A percentile compares a stretch with the other conserved stretches of the same genome.
These are phyloP conservation scores for Sclerurus mexicanus DNA, from an alignment of 2,113 vertebrate genomes.

Conservation along the genomic window DNA sequence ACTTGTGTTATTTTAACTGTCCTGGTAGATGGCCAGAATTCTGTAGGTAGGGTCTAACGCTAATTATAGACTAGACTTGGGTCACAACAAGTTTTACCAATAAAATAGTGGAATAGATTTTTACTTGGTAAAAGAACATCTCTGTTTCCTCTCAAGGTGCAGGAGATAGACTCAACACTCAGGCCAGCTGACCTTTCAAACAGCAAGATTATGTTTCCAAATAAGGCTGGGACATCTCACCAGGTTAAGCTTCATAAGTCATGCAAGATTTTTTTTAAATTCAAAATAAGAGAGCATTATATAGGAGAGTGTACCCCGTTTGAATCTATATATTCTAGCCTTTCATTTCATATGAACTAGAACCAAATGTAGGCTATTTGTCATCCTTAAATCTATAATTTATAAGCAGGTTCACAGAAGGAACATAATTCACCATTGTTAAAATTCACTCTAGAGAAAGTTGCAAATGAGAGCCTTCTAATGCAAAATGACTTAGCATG, in stretches of 20 bases:
- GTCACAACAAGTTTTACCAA: background rate
- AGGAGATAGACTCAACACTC: background rate
- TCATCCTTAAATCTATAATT: background rate
- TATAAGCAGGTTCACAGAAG: background rate
- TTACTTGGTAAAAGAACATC: background rate
- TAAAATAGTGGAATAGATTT: background rate
- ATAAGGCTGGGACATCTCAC: background rate
- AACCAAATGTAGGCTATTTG: background rate
- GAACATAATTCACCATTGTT: background rate
- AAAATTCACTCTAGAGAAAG: background rate
- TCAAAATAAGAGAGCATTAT: background rate
- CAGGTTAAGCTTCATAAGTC: background rate
- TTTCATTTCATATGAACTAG: background rate
- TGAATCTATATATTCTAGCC: background rate
- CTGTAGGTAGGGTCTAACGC: background rate
- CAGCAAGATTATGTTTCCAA: background rate
- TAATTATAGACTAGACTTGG: background rate
- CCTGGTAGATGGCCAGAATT: background rate
- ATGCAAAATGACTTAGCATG: background rate
- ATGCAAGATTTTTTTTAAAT: background rate
- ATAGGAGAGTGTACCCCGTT: background rate
- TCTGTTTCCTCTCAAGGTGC: background rate
- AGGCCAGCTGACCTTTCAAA: background rate
- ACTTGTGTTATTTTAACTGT: background rate
- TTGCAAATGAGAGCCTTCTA: background rate